Conservation (phyloP, 2,797 vertebrate genomes). For the Sebastes taczanowskii region DNA sequence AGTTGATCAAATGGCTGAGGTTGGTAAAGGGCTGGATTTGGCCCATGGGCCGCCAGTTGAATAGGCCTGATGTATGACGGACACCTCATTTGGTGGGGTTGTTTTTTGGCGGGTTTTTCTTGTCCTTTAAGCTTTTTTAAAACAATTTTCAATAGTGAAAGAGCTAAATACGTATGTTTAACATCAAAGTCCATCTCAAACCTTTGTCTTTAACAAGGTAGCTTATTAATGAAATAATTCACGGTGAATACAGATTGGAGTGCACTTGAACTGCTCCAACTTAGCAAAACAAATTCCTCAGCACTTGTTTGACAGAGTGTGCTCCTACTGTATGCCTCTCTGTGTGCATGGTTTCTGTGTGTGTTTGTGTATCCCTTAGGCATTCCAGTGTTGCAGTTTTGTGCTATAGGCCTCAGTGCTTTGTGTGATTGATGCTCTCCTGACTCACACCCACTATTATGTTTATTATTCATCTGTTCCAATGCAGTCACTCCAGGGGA, state of each 20-base stretch:
- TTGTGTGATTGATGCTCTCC: constrained; percentile 8
- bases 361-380: constrained; percentile 8
- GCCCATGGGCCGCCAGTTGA: no score
- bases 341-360: not conserved
- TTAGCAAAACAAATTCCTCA: not conserved
- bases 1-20: no score
- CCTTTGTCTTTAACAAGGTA: not conserved
- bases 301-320: not conserved
- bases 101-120: not conserved
- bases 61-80: no score
- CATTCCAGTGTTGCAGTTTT: constrained; percentile 7
- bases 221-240: not conserved
- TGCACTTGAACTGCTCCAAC: not conserved
- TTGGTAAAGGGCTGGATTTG: no score
- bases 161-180: not conserved
- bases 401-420: not conserved
- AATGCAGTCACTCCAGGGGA: constrained; percentile 1
- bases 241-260: not conserved
- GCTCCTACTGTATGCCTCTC: not conserved
- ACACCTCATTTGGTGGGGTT: not conserved
- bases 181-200: not conserved
- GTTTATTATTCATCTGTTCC: constrained; percentile 31
- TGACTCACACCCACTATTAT: constrained; percentile 14
- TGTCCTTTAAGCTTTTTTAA: not conserved
- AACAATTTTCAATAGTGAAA: not conserved